Base-by-base conservation (phyloP, 2,888 invertebrate species). In the Apodemia hepburni region DNA sequence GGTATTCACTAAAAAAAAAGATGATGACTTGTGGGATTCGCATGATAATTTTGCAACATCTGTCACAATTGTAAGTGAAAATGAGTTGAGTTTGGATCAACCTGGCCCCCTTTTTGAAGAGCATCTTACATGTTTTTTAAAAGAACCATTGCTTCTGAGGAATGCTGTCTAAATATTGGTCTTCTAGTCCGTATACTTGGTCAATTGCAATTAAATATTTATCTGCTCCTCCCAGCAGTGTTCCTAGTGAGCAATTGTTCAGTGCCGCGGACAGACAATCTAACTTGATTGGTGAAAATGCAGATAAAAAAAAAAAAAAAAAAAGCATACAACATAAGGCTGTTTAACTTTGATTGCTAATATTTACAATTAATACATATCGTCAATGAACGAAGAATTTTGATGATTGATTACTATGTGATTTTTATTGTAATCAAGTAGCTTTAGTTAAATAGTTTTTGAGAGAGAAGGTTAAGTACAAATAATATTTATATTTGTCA, bases 221-320 rank as follows among this genome's bases (percentile, higher is more conserved):
- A 11, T 70, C 69, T 54, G 69, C 65, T 64, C 65, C 69, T 61
- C 70, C 68, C n/a, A 69, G 66, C 33, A 68, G 67, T 64, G 68
- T 71, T 57, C 64, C 68, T 27, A 70, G 70, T 62, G 67, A 69
- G 59, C 68, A 70, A 61, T 33, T 72, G 35, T 70, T 72, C 47
- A 70, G 70, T 62, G 68, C 68, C 61, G 59, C 68, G 17, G 68
- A 69, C 42, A 47, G 66, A 29, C 66, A 67, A 27, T 59, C 29
- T 64, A 68, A 69, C 60, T 57, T 69, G 58, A 62, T 35, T 58
- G 67, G 67, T 47, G 65, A 69, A 66, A 70, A 68, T 62, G 68
- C 63, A 54, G 66, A 67, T 35, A 67, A 67, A 67, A 58, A 4
- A 42, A n/a, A n/a, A n/a, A n/a, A n/a, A n/a, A n/a, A n/a, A n/a